Base-by-base conservation (phyloP, 2,113 vertebrate species). In the Syrrhaptes paradoxus region DNA sequence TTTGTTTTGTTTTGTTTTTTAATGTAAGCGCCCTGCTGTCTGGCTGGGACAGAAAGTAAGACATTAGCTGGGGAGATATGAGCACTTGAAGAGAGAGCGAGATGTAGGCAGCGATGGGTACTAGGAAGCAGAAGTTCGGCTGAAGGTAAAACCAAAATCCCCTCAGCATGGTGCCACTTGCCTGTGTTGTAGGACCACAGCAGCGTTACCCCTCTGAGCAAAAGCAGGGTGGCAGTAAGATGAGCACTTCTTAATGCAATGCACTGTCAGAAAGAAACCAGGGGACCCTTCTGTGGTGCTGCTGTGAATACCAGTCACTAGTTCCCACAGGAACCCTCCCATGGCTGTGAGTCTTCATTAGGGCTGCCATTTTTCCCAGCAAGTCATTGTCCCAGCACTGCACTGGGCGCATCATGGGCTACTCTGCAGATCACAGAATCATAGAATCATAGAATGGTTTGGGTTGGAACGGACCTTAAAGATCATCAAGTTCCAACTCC, bases 11-110 rank as follows among this genome's bases (percentile, higher is more conserved):
- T 21, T 11, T 29, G 51, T 52, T 28, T 48, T 54, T 29, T 21
- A 13, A 29, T 25, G 5, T 26, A 15, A 34, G 41, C 1, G 0
- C 16, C 5, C 21, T 26, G 36, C 6, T 87, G 59, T 9, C 31
- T 58, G 25, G 1, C 24, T 58, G 46, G 11, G 22, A 52, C 36
- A 19, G 58, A 72, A 54, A 70, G 31, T 7, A 43, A 34, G 51
- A 38, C 0, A 1, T 36, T 32, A 55, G 13, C 34, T 5, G 0
- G 1, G 19, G 29, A 43, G 9, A n/a, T 8, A 12, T 0, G 9
- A 66, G 16, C 6, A 1, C 8, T 38, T n/a, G 21, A 31, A 48
- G 26, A 19, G 2, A 11, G 2, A n/a, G n/a, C 0, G 2, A 58
- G 28, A 12, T 51, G 25, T 26, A 31, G 14, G 21, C 31, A 29